These are phyloP conservation scores for Yponomeuta plumbellus DNA, from an alignment of 2,888 invertebrate genomes.

Conservation along the genomic window DNA sequence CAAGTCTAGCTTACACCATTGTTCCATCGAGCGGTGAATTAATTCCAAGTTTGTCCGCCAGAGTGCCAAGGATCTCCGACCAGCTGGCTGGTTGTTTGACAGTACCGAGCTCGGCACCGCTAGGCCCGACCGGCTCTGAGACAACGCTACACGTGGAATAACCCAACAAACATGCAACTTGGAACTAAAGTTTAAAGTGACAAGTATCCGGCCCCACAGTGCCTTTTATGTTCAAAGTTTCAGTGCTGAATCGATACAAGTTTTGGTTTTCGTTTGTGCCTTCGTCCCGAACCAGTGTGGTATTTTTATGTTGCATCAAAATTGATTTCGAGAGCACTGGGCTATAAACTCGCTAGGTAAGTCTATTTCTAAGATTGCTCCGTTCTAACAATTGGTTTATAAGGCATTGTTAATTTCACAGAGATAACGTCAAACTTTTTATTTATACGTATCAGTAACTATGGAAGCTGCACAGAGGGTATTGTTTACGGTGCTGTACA, in stretches of 20 bases:
- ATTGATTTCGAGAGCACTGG: constrained; percentile 12
- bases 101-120: constrained; percentile 49
- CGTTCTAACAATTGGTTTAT: too few relatives aligned
- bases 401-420: too few relatives aligned
- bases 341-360: constrained; percentile 11
- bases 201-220: background rate
- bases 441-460: background rate
- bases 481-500: background rate
- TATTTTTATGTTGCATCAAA: constrained; percentile 15
- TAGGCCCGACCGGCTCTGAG: constrained; percentile 41
- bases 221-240: background rate
- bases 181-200: background rate
- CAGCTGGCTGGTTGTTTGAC: constrained; percentile 61
- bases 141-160: background rate
- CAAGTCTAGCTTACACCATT: constrained; percentile 17
- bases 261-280: background rate
- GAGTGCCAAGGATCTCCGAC: constrained; percentile 55
- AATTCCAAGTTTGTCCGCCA: constrained; percentile 64
- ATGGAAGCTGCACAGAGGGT: background rate
- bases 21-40: constrained; percentile 31
- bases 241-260: background rate
- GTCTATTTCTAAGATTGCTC: background rate
- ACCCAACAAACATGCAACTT: background rate
- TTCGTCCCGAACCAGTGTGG: background rate
- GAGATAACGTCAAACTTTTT: background rate